These are phyloP conservation scores for Euplexia lucipara DNA, from an alignment of 2,888 invertebrate species.

Conservation along the genomic window DNA sequence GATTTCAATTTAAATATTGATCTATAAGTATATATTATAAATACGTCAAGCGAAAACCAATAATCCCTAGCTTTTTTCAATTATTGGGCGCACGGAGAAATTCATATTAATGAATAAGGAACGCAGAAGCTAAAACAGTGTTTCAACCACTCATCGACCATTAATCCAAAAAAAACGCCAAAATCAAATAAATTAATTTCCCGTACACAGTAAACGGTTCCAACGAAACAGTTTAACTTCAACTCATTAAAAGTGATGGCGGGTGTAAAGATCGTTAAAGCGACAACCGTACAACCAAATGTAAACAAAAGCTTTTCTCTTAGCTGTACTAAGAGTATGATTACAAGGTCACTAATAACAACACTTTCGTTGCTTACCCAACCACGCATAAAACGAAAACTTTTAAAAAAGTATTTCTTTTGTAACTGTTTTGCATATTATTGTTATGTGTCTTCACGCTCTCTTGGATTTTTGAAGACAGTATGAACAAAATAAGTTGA, in stretches of 20 bases:
- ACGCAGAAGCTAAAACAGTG: too few relatives aligned
- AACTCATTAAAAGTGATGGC: conserved; percentile 12
- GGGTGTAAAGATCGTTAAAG: conserved; percentile 9
- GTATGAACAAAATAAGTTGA: not conserved
- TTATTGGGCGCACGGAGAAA: too few relatives aligned
- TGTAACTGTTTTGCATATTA: conserved; percentile 25
- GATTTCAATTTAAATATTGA: too few relatives aligned
- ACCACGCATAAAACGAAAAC: conserved; percentile 45
- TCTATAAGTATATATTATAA: too few relatives aligned
- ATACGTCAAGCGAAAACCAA: too few relatives aligned
- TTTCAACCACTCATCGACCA: too few relatives aligned
- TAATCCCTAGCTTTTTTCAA: too few relatives aligned
- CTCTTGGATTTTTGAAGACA: conserved; percentile 16
- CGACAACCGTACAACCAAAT: not conserved
- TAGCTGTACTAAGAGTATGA: not conserved
- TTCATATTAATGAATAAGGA: too few relatives aligned
- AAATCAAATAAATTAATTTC: too few relatives aligned
- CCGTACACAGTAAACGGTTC: not conserved
- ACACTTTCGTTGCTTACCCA: conserved; percentile 43
- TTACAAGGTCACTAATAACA: conserved; percentile 5
- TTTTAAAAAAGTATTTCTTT: conserved; percentile 13
- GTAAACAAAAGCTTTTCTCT: conserved; percentile 43
- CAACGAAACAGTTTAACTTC: conserved; percentile 6
- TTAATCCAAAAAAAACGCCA: too few relatives aligned
- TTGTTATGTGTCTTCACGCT: conserved; percentile 44